phyloP scores from a whole-genome alignment of 2,113 vertebrate genomes.

The Rafetus swinhoei region DNA sequence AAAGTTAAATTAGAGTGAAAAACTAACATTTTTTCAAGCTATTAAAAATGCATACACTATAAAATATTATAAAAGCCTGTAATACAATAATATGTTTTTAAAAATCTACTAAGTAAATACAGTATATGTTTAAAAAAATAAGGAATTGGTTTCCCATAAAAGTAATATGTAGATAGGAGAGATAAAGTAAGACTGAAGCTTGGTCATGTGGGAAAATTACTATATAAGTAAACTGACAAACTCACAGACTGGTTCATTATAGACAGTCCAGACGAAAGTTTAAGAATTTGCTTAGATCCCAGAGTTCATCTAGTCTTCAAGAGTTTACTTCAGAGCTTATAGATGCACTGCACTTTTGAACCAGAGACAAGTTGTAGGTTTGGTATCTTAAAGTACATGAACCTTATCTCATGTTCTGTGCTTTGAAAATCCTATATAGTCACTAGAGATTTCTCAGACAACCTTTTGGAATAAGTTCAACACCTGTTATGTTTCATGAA shows the following conservation, averaged over 20 bases:
- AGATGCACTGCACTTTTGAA: constrained; percentile 53
- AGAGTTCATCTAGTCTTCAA: constrained; percentile 14
- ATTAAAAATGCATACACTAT: constrained; percentile 6
- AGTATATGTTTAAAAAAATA: not conserved
- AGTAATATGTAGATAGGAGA: constrained; percentile 31
- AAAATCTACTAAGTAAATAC: not conserved
- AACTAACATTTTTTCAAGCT: not conserved
- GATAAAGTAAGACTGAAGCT: constrained; percentile 13
- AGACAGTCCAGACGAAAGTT: constrained; percentile 46
- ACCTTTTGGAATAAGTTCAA: constrained; percentile 44
- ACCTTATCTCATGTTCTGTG: constrained; percentile 34
- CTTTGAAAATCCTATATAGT: constrained; percentile 44
- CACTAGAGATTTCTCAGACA: constrained; percentile 26
- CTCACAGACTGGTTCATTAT: not conserved
- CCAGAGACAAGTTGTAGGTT: constrained; percentile 46
- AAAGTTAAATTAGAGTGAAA: constrained; percentile 43
- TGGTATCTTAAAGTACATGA: constrained; percentile 29
- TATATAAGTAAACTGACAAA: constrained; percentile 35
- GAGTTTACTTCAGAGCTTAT: constrained; percentile 57
- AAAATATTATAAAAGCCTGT: not conserved
- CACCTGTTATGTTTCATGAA: constrained; percentile 28
- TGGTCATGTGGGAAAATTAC: constrained; percentile 17
- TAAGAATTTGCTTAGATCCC: constrained; percentile 20
- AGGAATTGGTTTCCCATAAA: constrained; percentile 41
- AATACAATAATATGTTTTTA: constrained; percentile 13